These are phyloP conservation scores for Actinopyga echinites DNA, from an alignment of 53 echinoderm and acorn worm species.

Conservation along the genomic window DNA sequence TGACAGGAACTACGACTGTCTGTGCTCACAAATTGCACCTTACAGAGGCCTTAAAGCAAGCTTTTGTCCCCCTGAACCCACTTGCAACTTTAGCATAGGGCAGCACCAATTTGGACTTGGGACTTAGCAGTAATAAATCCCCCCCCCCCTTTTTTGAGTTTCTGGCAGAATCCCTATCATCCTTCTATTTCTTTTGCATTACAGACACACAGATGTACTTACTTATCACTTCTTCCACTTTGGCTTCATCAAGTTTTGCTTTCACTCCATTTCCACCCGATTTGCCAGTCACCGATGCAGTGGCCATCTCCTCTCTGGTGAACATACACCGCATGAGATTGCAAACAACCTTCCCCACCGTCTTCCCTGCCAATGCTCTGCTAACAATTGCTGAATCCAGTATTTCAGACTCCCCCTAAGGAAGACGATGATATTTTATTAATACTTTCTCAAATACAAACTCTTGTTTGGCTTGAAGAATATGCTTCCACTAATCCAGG, in stretches of 20 bases:
- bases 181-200: too few species aligned
- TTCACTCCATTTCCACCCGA: not conserved
- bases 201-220: not conserved
- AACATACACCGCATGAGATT: not conserved
- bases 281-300: not conserved
- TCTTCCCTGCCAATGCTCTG: not conserved
- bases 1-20: too few species aligned
- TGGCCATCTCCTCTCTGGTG: not conserved
- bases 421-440: not conserved
- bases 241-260: not conserved
- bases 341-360: not conserved
- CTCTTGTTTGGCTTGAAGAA: too few species aligned
- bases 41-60: too few species aligned
- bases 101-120: too few species aligned
- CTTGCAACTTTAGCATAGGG: too few species aligned
- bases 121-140: too few species aligned
- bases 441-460: not conserved
- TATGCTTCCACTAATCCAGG: too few species aligned
- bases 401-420: not conserved
- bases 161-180: too few species aligned
- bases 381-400: not conserved
- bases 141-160: too few species aligned
- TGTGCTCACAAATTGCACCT: too few species aligned
- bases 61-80: too few species aligned
- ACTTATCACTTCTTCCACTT: not conserved